Evolutionary conservation across 2,797 vertebrate species (phyloP).

Genomic region (Bufotes viridis): DNA sequence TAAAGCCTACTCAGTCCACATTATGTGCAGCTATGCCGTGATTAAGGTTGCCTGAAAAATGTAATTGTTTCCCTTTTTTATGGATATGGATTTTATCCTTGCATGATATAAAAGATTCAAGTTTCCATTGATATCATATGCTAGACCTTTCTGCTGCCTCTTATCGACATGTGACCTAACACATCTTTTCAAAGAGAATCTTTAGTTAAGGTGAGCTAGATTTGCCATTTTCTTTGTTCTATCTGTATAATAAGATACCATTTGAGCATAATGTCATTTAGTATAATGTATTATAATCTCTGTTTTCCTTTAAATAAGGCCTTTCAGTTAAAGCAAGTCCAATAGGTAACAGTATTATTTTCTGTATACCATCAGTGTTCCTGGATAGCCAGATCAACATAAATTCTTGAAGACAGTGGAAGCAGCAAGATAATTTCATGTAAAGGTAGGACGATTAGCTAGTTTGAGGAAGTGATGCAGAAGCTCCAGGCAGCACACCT

Average conservation of each 20-base stretch:
- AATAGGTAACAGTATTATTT: constrained; percentile 10
- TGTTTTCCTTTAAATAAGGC: constrained; percentile 7
- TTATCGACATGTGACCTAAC: not conserved
- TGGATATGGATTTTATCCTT: not conserved
- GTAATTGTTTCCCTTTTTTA: not conserved
- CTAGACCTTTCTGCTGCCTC: not conserved
- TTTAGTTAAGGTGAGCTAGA: not conserved
- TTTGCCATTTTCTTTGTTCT: not conserved
- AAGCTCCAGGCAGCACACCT: constrained; percentile 59
- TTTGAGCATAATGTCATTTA: not conserved
- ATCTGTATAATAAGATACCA: not conserved
- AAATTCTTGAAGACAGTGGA: constrained; percentile 52
- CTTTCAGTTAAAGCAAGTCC: not conserved
- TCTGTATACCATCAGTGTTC: constrained; percentile 12
- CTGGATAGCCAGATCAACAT: constrained; percentile 32
- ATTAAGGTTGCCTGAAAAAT: not conserved
- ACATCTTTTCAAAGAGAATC: not conserved
- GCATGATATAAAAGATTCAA: not conserved
- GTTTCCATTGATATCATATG: not conserved
- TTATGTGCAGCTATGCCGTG: not conserved
- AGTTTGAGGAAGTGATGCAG: constrained; percentile 56
- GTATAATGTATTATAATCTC: not conserved
- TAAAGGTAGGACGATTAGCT: constrained; percentile 57
- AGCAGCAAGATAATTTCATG: constrained; percentile 54
- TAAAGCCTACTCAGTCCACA: not conserved